Conservation (phyloP, 2,797 vertebrate genomes). For the Pangasius sanitwongsei region DNA sequence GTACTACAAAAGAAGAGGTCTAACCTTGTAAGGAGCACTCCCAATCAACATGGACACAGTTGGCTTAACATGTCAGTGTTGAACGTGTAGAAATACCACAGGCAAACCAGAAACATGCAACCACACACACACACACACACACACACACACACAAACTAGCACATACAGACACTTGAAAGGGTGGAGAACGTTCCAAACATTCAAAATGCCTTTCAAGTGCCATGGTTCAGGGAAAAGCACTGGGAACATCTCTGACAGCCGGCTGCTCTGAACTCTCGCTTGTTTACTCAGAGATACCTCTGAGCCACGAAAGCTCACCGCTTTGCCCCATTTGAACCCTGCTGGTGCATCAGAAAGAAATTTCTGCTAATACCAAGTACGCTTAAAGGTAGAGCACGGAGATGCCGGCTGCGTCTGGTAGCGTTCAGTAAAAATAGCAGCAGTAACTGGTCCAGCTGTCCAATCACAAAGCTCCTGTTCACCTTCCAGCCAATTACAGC, state of each 20-base stretch:
- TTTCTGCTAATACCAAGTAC: slow-evolving; percentile 30
- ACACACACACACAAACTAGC: background rate
- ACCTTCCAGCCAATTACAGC: slow-evolving; percentile 87
- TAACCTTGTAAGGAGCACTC: slow-evolving; percentile 11
- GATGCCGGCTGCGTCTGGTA: slow-evolving; percentile 57
- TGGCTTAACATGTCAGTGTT: slow-evolving; percentile 42
- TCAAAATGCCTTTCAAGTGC: slow-evolving; percentile 18
- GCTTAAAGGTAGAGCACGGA: slow-evolving; percentile 37
- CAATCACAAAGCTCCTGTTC: slow-evolving; percentile 82
- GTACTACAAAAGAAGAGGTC: slow-evolving; percentile 12
- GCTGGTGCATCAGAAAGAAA: slow-evolving; percentile 41
- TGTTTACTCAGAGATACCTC: slow-evolving; percentile 29
- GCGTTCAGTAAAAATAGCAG: slow-evolving; percentile 73
- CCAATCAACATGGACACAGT: slow-evolving; percentile 31
- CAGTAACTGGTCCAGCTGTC: slow-evolving; percentile 73
- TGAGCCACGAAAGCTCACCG: slow-evolving; percentile 32
- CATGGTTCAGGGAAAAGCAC: slow-evolving; percentile 5
- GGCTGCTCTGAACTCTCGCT: slow-evolving; percentile 18
- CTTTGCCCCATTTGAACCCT: slow-evolving; percentile 51
- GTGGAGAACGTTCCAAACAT: background rate
- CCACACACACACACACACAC: background rate
- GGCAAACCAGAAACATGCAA: slow-evolving; percentile 39
- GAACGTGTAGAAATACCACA: slow-evolving; percentile 52
- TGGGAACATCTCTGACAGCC: slow-evolving; percentile 29
- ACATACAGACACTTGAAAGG: slow-evolving; percentile 30